phyloP scores from a whole-genome alignment of 2,888 invertebrate genomes.

The Hyposoter didymator region DNA sequence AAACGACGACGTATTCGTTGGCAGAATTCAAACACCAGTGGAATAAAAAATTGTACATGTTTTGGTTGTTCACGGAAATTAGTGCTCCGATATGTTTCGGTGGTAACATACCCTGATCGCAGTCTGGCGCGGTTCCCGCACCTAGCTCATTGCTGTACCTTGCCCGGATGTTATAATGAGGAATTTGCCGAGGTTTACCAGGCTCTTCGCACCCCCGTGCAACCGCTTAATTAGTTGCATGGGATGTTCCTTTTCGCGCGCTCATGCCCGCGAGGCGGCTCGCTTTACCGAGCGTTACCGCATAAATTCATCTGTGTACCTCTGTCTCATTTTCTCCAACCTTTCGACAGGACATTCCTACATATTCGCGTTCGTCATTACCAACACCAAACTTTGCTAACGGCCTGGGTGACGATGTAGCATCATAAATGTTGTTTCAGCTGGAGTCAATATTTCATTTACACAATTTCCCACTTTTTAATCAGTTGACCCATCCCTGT shows the following conservation, averaged over 20 bases:
- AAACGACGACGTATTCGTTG: not conserved
- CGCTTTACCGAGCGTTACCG: conserved; percentile 44
- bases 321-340: not conserved
- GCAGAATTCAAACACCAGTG: not conserved
- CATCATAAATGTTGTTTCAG: not conserved
- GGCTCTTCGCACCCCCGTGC: conserved; percentile 59
- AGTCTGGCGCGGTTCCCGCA: conserved; percentile 52
- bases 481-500: too few species aligned
- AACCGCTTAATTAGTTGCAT: conserved; percentile 69
- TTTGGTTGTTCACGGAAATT: not conserved
- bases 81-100: not conserved
- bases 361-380: not conserved
- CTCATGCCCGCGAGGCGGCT: conserved; percentile 40
- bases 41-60: not conserved
- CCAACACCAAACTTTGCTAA: not conserved
- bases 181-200: conserved; percentile 70
- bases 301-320: conserved; percentile 34
- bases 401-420: not conserved
- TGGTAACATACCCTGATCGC: conserved; percentile 25
- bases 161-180: conserved; percentile 69
- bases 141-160: conserved; percentile 65
- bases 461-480: not conserved
- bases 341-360: conserved; percentile 28
- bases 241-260: conserved; percentile 49
- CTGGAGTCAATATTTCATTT: not conserved